These are phyloP conservation scores for Sminthurinus aureus DNA, from an alignment of 2,888 invertebrate species.

Conservation along the genomic window DNA sequence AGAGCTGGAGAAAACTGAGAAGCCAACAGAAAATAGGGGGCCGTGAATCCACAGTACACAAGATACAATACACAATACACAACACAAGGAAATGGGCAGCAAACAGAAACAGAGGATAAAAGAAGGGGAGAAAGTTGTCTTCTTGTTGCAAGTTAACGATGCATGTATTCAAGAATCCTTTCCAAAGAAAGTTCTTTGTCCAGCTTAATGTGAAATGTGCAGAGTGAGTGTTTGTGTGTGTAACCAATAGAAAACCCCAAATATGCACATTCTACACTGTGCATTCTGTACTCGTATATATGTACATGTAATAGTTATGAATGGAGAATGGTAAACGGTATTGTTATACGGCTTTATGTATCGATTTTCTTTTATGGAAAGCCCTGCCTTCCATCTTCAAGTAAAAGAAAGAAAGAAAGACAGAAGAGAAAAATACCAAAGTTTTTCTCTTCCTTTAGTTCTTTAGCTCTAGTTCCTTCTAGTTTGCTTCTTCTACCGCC, in stretches of 20 bases:
- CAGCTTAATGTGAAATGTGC: conserved; percentile 16
- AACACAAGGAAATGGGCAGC: no score
- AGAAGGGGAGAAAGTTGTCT: conserved; percentile 18
- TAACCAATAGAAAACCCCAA: background rate
- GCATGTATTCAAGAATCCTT: no score
- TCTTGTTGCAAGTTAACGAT: conserved; percentile 12
- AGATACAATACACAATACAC: no score
- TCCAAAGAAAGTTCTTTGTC: conserved; percentile 36
- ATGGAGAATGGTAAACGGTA: conserved; percentile 25
- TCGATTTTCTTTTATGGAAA: conserved; percentile 29
- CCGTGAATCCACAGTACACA: no score
- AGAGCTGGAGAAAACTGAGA: no score
- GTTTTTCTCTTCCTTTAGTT: conserved; percentile 50
- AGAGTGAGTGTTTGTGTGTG: background rate
- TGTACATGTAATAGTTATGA: conserved; percentile 15
- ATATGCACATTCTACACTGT: background rate
- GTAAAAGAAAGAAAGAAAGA: conserved; percentile 15
- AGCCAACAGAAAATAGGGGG: no score
- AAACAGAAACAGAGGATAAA: background rate
- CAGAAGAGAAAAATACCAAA: conserved; percentile 37
- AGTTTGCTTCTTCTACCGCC: conserved; percentile 31
- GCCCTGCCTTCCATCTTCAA: conserved; percentile 26
- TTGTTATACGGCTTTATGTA: conserved; percentile 13
- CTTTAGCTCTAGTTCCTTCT: no score
- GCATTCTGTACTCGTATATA: background rate